Percentiles rank a stretch among this genome's conserved stretches.
Conservation (phyloP, 2,888 invertebrate species). For the Teleiodes luculella region DNA sequence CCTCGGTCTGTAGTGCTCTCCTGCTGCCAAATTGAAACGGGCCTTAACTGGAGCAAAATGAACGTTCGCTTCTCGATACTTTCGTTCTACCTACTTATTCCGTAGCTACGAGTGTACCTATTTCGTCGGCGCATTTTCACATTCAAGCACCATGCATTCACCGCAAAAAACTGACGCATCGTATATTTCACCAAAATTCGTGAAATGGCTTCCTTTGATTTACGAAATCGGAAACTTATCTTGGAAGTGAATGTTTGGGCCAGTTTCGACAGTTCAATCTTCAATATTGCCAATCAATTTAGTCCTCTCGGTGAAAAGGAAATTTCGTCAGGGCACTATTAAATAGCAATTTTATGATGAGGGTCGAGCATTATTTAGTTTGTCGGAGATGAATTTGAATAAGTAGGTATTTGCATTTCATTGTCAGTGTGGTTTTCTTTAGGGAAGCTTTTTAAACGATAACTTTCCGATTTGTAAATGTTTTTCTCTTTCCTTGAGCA, state of each 20-base stretch:
- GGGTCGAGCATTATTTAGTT: constrained; percentile 40
- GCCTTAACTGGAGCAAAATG: constrained; percentile 57
- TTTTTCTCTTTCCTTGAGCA: constrained; percentile 14
- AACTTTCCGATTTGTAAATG: constrained; percentile 1
- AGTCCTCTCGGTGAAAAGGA: constrained; percentile 46
- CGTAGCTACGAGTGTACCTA: constrained; percentile 18
- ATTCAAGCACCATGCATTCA: constrained; percentile 28
- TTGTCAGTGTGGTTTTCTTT: background rate
- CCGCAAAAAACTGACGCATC: constrained; percentile 33
- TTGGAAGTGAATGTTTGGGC: constrained; percentile 51
- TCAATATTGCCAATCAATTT: constrained; percentile 62
- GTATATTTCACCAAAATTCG: constrained; percentile 44
- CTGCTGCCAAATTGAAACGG: constrained; percentile 65
- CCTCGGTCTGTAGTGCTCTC: constrained; percentile 50
- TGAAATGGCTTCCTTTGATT: constrained; percentile 42
- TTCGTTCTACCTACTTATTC: constrained; percentile 37
- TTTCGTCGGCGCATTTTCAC: constrained; percentile 33
- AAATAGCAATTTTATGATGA: constrained; percentile 56
- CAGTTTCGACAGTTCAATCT: constrained; percentile 57
- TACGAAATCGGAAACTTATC: constrained; percentile 47
- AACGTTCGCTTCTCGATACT: constrained; percentile 47
- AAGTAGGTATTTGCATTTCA: background rate
- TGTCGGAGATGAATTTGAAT: constrained; percentile 8
- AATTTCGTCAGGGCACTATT: constrained; percentile 42
- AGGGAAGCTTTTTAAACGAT: background rate